These are phyloP conservation scores for Bactericera cockerelli DNA, from an alignment of 1,140 invertebrate species.

Conservation along the genomic window DNA sequence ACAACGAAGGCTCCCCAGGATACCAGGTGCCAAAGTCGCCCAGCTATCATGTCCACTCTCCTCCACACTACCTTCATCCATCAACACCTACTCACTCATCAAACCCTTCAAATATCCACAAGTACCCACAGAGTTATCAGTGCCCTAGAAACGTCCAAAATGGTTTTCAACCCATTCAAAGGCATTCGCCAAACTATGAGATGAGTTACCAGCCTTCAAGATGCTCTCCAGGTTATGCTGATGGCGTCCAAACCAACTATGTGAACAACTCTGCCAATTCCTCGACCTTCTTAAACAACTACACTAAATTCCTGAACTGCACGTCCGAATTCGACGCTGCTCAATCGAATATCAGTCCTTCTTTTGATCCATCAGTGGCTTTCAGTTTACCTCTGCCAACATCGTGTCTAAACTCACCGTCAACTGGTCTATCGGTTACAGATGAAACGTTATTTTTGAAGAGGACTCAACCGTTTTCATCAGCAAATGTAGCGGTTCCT, in stretches of 20 bases:
- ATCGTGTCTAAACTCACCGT: too few relatives aligned
- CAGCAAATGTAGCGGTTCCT: too few relatives aligned
- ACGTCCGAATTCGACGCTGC: not conserved
- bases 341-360: too few relatives aligned
- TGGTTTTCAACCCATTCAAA: not conserved
- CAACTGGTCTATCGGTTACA: too few relatives aligned
- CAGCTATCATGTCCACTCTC: not conserved
- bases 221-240: not conserved
- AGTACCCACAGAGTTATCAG: not conserved
- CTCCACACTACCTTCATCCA: not conserved
- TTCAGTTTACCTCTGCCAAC: too few relatives aligned
- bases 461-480: too few relatives aligned
- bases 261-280: not conserved
- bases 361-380: too few relatives aligned
- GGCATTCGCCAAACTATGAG: not conserved
- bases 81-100: not conserved
- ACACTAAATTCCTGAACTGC: not conserved
- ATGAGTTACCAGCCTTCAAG: not conserved
- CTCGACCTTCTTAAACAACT: not conserved
- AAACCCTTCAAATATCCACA: not conserved
- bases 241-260: not conserved
- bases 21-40: not conserved
- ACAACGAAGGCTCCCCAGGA: not conserved
- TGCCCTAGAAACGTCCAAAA: too few relatives aligned
- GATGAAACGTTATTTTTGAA: too few relatives aligned